Evolutionary conservation across 2,888 invertebrate genomes (phyloP).

Genomic region (Neocrepidodera transversa): DNA sequence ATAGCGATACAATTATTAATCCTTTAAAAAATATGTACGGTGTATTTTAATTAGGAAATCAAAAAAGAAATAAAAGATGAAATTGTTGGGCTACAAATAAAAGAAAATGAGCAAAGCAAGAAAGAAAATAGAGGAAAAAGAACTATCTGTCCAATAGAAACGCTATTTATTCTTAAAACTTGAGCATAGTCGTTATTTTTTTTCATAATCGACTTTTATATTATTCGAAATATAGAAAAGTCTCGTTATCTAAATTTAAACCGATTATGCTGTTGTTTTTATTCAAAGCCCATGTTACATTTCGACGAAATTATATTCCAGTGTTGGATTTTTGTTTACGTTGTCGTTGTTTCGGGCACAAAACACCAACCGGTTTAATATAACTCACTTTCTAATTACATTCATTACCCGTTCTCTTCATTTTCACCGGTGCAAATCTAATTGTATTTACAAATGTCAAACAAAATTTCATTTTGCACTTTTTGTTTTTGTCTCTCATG

Average conservation of each 20-base stretch:
- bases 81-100: too few relatives aligned
- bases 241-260: neutral
- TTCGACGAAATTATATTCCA: neutral
- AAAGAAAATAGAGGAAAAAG: too few relatives aligned
- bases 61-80: too few relatives aligned
- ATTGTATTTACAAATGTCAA: slow-evolving; percentile 1
- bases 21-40: too few relatives aligned
- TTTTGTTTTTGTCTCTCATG: neutral
- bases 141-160: too few relatives aligned
- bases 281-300: neutral
- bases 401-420: slow-evolving; percentile 8
- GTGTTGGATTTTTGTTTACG: neutral
- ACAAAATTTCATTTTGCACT: slow-evolving; percentile 6
- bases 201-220: too few relatives aligned
- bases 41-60: too few relatives aligned
- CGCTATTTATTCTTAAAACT: too few relatives aligned
- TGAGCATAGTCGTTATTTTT: too few relatives aligned
- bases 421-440: slow-evolving; percentile 2
- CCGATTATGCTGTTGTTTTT: neutral
- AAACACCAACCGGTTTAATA: slow-evolving; percentile 7
- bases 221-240: neutral
- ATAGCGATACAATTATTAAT: too few relatives aligned
- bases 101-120: too few relatives aligned
- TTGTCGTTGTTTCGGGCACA: slow-evolving; percentile 3
- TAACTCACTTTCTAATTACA: slow-evolving; percentile 12